Evolutionary conservation across 2,888 invertebrate genomes (phyloP).

Genomic region (Agrotis clavis): DNA sequence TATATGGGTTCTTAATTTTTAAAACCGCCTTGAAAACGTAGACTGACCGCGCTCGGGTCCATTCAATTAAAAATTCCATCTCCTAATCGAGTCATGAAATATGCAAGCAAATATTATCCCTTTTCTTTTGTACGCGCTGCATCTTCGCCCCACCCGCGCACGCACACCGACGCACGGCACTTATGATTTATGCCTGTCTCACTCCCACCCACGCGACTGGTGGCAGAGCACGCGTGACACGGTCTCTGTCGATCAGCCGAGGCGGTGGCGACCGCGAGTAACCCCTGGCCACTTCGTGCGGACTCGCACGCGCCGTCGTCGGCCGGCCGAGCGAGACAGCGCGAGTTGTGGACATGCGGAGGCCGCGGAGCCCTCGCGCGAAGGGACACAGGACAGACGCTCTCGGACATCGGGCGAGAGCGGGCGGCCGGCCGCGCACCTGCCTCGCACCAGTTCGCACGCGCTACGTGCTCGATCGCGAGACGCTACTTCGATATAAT

Average conservation of each 20-base stretch:
- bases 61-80: conserved; percentile 91
- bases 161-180: conserved; percentile 90
- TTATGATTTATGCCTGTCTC: conserved; percentile 84
- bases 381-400: conserved; percentile 92
- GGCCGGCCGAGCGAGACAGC: conserved; percentile 89
- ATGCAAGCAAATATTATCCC: conserved; percentile 91
- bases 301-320: conserved; percentile 90
- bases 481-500: conserved; percentile 77
- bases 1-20: conserved; percentile 63
- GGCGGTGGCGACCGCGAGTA: conserved; percentile 90
- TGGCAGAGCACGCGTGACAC: conserved; percentile 73
- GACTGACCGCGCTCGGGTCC: conserved; percentile 87
- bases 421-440: conserved; percentile 90
- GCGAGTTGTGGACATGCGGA: conserved; percentile 87
- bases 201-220: conserved; percentile 76
- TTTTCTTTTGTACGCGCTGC: conserved; percentile 91
- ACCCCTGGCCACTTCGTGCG: conserved; percentile 90
- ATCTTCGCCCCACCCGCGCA: conserved; percentile 91
- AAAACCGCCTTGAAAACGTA: conserved; percentile 66
- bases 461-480: conserved; percentile 87
- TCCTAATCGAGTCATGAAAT: conserved; percentile 91
- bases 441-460: conserved; percentile 85
- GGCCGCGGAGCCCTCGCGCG: conserved; percentile 89
- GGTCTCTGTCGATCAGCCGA: conserved; percentile 88
- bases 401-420: conserved; percentile 91